Conservation (phyloP, 2,113 vertebrate species). For the Gyps fulvus region DNA sequence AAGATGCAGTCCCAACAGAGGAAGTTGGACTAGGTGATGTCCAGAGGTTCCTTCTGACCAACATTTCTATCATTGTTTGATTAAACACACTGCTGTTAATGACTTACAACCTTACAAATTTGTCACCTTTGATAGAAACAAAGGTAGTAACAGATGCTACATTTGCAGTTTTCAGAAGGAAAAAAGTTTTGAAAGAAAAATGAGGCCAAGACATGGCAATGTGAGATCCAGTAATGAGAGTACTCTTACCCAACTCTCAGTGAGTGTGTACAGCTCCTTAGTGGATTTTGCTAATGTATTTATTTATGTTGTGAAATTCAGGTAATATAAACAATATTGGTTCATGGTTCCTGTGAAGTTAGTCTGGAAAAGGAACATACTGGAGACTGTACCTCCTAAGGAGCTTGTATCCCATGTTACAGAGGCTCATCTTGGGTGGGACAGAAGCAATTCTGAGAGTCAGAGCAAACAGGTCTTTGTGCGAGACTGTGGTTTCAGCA, state of each 20-base stretch:
- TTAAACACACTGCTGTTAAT: not conserved
- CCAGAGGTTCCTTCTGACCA: not conserved
- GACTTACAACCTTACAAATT: not conserved
- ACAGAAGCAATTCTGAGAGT: not conserved
- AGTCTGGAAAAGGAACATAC: not conserved
- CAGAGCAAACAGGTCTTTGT: not conserved
- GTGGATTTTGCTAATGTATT: not conserved
- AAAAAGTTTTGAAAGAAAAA: not conserved
- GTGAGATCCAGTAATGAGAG: not conserved
- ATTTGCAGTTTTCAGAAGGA: not conserved
- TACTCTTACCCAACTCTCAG: not conserved
- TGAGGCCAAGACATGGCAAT: not conserved
- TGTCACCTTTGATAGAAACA: not conserved
- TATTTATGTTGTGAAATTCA: not conserved
- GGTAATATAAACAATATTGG: not conserved
- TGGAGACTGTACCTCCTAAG: not conserved
- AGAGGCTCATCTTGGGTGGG: not conserved
- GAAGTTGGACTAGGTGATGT: not conserved
- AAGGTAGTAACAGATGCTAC: not conserved
- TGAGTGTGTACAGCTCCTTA: accelerated
- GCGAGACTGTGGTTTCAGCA: not conserved
- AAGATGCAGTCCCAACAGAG: not conserved
- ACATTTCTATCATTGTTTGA: not conserved
- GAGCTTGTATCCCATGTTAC: not conserved
- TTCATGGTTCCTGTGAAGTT: not conserved